Evolutionary conservation across 1,140 invertebrate genomes (phyloP).

Genomic region (Papilio aristodemus): DNA sequence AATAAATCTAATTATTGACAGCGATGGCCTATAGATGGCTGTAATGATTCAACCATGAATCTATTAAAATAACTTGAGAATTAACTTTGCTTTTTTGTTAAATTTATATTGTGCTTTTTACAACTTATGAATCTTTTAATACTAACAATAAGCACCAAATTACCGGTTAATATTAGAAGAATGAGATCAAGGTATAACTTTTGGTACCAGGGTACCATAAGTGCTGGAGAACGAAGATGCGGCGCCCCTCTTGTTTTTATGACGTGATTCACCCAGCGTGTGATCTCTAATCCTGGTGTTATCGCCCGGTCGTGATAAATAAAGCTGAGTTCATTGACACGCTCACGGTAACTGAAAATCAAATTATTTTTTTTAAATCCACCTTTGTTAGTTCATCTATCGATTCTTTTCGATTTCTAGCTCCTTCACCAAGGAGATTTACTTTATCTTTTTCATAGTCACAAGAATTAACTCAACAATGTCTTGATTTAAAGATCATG

Average conservation of each 20-base stretch:
- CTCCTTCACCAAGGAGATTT: not conserved
- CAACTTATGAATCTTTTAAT: not conserved
- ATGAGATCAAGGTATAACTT: slow-evolving; percentile 52
- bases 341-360: slow-evolving; percentile 44
- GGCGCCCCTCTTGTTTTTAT: slow-evolving; percentile 52
- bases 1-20: not conserved
- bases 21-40: not conserved
- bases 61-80: not conserved
- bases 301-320: slow-evolving; percentile 58
- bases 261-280: slow-evolving; percentile 59
- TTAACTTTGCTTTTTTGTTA: slow-evolving; percentile 10
- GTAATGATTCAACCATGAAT: not conserved
- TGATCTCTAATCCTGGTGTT: slow-evolving; percentile 49
- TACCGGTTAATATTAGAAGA: slow-evolving; percentile 20
- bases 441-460: too few species aligned
- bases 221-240: slow-evolving; percentile 54
- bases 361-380: not conserved
- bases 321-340: slow-evolving; percentile 46
- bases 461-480: too few species aligned
- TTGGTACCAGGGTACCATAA: slow-evolving; percentile 53
- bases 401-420: not conserved
- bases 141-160: not conserved
- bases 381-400: not conserved
- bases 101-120: not conserved
- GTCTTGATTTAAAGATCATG: too few species aligned